phyloP scores from a whole-genome alignment of 1,140 invertebrate species.

The Carposina sasakii region DNA sequence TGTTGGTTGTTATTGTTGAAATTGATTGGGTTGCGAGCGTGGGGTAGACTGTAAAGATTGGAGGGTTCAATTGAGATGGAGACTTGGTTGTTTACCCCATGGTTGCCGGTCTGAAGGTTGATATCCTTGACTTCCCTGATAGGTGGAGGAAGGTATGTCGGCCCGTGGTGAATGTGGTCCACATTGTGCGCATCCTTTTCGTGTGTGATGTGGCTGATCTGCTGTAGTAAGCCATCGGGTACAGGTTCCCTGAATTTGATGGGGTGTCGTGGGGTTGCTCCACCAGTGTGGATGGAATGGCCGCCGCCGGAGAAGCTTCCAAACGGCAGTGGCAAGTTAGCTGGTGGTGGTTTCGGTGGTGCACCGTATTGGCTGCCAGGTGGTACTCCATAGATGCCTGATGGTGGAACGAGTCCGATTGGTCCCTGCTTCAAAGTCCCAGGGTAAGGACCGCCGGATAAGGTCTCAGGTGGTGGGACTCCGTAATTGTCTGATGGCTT shows the following conservation, averaged over 20 bases:
- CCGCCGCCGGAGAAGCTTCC: slow-evolving; percentile 59
- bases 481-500: slow-evolving; percentile 61
- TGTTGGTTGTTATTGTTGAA: too few species aligned
- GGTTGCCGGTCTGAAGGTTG: slow-evolving; percentile 36
- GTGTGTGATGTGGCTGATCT: slow-evolving; percentile 74
- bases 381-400: slow-evolving; percentile 72
- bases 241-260: slow-evolving; percentile 81
- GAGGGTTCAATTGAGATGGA: slow-evolving; percentile 64
- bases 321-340: slow-evolving; percentile 63
- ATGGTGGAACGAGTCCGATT: slow-evolving; percentile 72
- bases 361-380: slow-evolving; percentile 72
- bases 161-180: slow-evolving; percentile 63
- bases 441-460: slow-evolving; percentile 68
- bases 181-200: slow-evolving; percentile 68
- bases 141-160: slow-evolving; percentile 78
- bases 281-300: slow-evolving; percentile 58
- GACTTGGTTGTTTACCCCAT: slow-evolving; percentile 34
- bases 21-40: slow-evolving; percentile 46
- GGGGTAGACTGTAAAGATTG: slow-evolving; percentile 68
- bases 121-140: slow-evolving; percentile 70
- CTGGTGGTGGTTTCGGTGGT: slow-evolving; percentile 64
- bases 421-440: slow-evolving; percentile 58
- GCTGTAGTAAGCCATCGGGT: slow-evolving; percentile 77
- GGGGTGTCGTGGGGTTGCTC: slow-evolving; percentile 71
- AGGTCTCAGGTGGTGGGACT: slow-evolving; percentile 66